Conservation (phyloP, 2,797 vertebrate species). For the Tragopan temminckii region DNA sequence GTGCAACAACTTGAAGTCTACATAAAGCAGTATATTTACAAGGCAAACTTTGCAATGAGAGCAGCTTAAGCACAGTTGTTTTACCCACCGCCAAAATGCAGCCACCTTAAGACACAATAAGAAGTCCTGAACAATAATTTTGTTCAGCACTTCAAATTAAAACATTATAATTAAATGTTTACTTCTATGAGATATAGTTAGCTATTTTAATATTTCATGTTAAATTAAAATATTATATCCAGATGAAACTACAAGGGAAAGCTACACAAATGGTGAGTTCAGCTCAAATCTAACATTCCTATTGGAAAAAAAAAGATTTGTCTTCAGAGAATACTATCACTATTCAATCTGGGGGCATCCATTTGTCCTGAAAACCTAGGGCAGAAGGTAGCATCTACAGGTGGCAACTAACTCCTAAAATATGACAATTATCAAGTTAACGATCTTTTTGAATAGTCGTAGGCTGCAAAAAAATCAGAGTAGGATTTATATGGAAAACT, state of each 20-base stretch:
- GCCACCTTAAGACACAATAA: neutral
- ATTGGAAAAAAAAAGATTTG: neutral
- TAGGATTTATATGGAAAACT: neutral
- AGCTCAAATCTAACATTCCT: neutral
- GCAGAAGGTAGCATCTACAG: neutral
- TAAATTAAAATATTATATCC: neutral
- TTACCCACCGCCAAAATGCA: conserved; percentile 31
- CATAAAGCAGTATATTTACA: conserved; percentile 59
- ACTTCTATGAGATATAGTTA: neutral
- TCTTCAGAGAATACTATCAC: neutral
- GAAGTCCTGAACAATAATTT: conserved; percentile 3
- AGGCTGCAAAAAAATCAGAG: neutral
- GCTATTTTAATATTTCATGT: neutral
- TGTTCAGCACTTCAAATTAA: conserved; percentile 20
- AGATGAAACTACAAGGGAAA: neutral
- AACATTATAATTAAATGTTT: conserved; percentile 9
- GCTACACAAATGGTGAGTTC: neutral
- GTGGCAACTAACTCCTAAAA: neutral
- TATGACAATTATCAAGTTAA: neutral
- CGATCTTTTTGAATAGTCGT: neutral
- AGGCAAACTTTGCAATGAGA: conserved; percentile 14
- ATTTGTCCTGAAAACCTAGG: neutral
- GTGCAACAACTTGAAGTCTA: conserved; percentile 49
- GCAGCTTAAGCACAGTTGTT: conserved; percentile 32
- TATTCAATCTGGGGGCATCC: neutral